A percentile compares a stretch with the other conserved stretches of the same genome.
These are phyloP conservation scores for Petaurus breviceps DNA, from an alignment of 2,113 vertebrate species.

Conservation along the genomic window DNA sequence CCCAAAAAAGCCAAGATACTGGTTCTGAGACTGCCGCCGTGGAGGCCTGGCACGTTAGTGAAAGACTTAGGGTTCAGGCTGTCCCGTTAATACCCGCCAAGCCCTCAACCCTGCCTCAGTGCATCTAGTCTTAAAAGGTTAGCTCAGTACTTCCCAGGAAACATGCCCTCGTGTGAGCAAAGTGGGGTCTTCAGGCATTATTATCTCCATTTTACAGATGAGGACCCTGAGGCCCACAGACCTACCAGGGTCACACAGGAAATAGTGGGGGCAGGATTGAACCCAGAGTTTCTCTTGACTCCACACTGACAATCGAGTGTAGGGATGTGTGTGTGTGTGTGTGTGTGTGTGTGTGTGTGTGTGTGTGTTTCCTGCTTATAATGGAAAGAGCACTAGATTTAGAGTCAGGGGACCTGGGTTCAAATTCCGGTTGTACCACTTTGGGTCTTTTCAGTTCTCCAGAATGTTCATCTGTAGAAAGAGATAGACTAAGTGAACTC, in stretches of 20 bases:
- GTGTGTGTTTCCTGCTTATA: background rate
- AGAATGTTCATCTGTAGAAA: constrained; percentile 2
- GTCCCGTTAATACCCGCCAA: background rate
- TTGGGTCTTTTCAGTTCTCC: background rate
- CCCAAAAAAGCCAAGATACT: background rate
- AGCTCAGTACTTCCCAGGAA: background rate
- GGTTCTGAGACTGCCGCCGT: background rate
- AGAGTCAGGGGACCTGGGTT: background rate
- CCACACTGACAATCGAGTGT: background rate
- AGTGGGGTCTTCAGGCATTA: background rate
- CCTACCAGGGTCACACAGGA: background rate
- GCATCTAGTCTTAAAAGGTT: background rate
- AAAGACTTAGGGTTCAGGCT: background rate
- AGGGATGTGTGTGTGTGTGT: background rate
- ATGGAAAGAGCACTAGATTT: background rate
- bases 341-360: background rate
- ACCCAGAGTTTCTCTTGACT: background rate
- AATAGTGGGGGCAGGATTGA: background rate
- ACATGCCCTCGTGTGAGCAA: background rate
- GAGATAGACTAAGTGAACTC: background rate
- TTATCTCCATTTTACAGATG: background rate
- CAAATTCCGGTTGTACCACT: background rate
- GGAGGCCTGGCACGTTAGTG: background rate
- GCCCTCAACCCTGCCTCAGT: background rate
- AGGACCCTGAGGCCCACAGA: background rate